Conservation (phyloP, 2,797 vertebrate genomes). For the Galagoides demidoff region DNA sequence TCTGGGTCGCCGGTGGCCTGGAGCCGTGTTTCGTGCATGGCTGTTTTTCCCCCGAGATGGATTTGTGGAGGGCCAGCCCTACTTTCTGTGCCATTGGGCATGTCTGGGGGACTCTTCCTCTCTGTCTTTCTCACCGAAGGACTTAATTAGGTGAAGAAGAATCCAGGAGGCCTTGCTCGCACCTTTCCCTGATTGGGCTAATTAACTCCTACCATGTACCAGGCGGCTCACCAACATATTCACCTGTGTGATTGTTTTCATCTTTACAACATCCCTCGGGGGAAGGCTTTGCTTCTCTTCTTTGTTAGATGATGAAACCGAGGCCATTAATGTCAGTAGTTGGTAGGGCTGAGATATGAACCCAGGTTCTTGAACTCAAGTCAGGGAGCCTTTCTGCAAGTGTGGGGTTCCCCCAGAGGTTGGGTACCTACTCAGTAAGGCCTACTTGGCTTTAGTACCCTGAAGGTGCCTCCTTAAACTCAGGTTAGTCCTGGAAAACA, state of each 20-base stretch:
- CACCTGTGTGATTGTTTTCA: background rate
- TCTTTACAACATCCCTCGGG: background rate
- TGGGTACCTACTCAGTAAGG: background rate
- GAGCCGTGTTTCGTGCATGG: background rate
- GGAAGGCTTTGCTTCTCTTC: background rate
- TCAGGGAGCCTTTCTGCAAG: background rate
- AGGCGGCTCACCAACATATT: background rate
- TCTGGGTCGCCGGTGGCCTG: background rate
- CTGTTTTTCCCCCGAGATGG: background rate
- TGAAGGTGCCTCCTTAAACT: background rate
- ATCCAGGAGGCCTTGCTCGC: background rate
- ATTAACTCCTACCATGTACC: background rate
- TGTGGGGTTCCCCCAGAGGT: background rate
- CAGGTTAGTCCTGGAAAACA: background rate
- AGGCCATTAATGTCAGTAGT: background rate
- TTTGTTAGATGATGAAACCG: constrained; percentile 43
- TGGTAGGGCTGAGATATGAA: constrained; percentile 8
- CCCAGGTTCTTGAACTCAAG: background rate
- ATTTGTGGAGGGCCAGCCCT: background rate
- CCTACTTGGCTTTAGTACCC: background rate
- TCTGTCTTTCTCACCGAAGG: constrained; percentile 7
- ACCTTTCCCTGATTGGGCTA: background rate
- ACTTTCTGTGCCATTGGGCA: background rate
- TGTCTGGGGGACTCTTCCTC: background rate
- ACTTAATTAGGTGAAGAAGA: constrained; percentile 42